Base-by-base conservation (phyloP, 2,888 invertebrate species). In the Nemotelus pantherinus region DNA sequence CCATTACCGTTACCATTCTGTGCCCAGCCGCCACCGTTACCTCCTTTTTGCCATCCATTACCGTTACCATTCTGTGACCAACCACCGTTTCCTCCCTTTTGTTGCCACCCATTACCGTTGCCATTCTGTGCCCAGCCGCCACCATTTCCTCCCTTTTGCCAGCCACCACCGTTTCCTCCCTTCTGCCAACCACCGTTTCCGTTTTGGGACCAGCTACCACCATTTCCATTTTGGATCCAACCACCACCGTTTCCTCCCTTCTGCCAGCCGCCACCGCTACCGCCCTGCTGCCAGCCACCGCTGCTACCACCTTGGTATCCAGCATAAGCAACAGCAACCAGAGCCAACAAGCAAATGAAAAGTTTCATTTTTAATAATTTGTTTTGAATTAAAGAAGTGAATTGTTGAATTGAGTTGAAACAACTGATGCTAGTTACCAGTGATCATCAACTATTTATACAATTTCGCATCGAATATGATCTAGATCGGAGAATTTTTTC, bases 101-200 rank as follows among this genome's bases (percentile, higher is more conserved):
- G 68, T 50, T 50, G 50, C 3, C 50, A 48, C 2, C 9, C 39
- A 6, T 25, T 41, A 50, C 68, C 68, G 25, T 53, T 70, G 3
- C 10, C 45, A 3, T 2, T 39, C 53, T 50, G 55, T 75, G 79
- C 70, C 77, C 77, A 74, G 76, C 79, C 74, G 50, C 47, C 53
- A 57, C 76, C 74, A 50, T 25, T 48, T 48, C 63, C 63, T 63
- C 63, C 63, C 9, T 4, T 3, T 63, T 9, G 68, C 50, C 50
- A 48, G 25, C 68, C 48, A 25, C 50, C 50, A 5, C 68, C 68
- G 39, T 48, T 25, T 9, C 65, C 65, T 50, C 63, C 63, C 43
- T 9, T 9, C 6, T 5, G 5, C 50, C 50, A 50, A 50, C 50
- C 50, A 9, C 58, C 58, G 7, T 58, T 58, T 58, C 64, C 64